Conservation (phyloP, 2,888 invertebrate genomes). For the Aphodius sticticus region DNA sequence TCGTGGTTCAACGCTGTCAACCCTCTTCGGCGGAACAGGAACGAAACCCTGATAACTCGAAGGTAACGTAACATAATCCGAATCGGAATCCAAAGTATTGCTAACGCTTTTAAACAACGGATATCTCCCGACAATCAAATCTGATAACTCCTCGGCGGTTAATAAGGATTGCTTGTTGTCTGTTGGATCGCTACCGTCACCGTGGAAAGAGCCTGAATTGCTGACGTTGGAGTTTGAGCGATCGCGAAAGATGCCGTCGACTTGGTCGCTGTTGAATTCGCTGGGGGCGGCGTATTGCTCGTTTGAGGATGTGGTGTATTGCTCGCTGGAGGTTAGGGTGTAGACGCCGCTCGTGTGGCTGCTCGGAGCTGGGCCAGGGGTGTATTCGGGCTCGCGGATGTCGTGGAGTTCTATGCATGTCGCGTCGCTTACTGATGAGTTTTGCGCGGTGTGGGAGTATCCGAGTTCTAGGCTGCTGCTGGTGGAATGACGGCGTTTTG, state of each 20-base stretch:
- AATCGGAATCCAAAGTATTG: slow-evolving; percentile 86
- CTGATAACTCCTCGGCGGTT: slow-evolving; percentile 84
- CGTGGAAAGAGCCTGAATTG: slow-evolving; percentile 81
- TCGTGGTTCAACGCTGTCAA: slow-evolving; percentile 66
- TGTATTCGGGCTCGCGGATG: slow-evolving; percentile 61
- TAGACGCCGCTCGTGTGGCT: slow-evolving; percentile 89
- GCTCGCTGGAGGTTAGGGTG: slow-evolving; percentile 75
- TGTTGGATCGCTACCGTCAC: slow-evolving; percentile 89
- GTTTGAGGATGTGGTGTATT: slow-evolving; percentile 57
- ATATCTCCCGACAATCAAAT: slow-evolving; percentile 83
- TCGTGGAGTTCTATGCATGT: slow-evolving; percentile 75
- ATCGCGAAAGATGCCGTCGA: slow-evolving; percentile 67
- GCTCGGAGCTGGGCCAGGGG: slow-evolving; percentile 71
- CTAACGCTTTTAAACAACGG: slow-evolving; percentile 82
- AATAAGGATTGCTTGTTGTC: slow-evolving; percentile 68
- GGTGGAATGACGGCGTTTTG: slow-evolving; percentile 73
- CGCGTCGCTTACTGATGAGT: slow-evolving; percentile 79
- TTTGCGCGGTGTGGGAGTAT: slow-evolving; percentile 87
- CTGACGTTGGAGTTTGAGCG: slow-evolving; percentile 83
- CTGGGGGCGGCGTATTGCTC: slow-evolving; percentile 53
- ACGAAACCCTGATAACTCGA: slow-evolving; percentile 61
- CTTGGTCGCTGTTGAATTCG: slow-evolving; percentile 53
- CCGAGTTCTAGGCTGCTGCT: slow-evolving; percentile 85
- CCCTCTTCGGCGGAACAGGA: slow-evolving; percentile 75
- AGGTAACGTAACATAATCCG: slow-evolving; percentile 86